These are phyloP conservation scores for Coregonus ussuriensis DNA, from an alignment of 2,797 vertebrate species.

Conservation along the genomic window DNA sequence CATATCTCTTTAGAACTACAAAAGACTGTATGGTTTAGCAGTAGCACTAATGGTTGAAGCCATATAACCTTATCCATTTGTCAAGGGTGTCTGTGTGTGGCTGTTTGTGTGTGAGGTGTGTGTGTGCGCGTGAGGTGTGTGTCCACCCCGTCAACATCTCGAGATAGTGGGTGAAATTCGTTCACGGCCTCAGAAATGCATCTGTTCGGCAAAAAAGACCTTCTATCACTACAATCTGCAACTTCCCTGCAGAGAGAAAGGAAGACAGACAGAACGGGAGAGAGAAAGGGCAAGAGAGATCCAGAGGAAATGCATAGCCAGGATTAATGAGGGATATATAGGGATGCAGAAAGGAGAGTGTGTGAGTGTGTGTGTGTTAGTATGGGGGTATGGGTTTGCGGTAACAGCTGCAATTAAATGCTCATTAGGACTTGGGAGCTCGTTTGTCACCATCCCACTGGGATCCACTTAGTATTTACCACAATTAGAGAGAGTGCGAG, in stretches of 20 bases:
- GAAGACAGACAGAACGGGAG: background rate
- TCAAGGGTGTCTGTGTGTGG: background rate
- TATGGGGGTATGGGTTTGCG: background rate
- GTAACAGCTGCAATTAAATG: background rate
- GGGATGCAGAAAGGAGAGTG: background rate
- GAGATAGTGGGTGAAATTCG: background rate
- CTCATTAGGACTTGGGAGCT: background rate
- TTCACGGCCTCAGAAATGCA: background rate
- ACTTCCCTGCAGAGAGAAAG: conserved; percentile 4
- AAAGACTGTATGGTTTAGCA: background rate
- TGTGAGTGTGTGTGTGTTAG: background rate
- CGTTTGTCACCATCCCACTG: background rate
- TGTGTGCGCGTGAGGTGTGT: too few relatives aligned
- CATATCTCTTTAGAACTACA: background rate
- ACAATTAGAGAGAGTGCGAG: background rate
- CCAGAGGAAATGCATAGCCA: background rate
- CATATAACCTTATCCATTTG: background rate
- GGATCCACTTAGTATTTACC: background rate
- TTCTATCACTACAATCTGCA: background rate
- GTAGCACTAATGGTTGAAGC: background rate
- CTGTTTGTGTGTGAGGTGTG: too few relatives aligned
- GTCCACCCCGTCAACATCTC: conserved; percentile 1
- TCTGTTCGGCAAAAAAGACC: background rate
- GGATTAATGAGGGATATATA: conserved; percentile 1
- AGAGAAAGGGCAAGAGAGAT: background rate